These are phyloP conservation scores for Stenodema calcarata DNA, from an alignment of 2,888 invertebrate species.

Conservation along the genomic window DNA sequence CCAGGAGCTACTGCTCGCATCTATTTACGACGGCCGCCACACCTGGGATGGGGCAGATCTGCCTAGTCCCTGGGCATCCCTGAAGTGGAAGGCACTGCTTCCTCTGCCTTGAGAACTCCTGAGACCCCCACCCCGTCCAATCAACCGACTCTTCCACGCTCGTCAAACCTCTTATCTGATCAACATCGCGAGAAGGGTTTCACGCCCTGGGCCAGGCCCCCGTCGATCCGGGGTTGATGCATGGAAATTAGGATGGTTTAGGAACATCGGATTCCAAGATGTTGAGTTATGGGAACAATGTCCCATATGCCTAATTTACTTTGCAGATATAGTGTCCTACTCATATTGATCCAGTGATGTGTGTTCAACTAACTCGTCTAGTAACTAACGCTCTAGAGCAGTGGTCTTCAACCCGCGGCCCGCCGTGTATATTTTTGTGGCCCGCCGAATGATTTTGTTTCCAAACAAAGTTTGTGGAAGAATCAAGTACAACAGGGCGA, in stretches of 20 bases:
- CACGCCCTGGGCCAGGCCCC: background rate
- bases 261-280: background rate
- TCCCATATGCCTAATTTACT: too few species aligned
- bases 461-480: too few species aligned
- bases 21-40: conserved; percentile 43
- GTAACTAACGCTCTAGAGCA: too few species aligned
- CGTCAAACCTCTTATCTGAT: conserved; percentile 22
- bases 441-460: too few species aligned
- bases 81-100: background rate
- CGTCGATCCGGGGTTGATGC: background rate
- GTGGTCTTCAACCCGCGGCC: too few species aligned
- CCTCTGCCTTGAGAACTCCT: background rate
- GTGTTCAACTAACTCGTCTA: too few species aligned
- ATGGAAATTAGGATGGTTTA: background rate
- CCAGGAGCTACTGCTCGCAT: conserved; percentile 40
- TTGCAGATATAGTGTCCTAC: too few species aligned
- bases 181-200: conserved; percentile 8
- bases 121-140: background rate
- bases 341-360: too few species aligned
- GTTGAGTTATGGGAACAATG: too few species aligned
- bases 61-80: background rate
- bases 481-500: too few species aligned
- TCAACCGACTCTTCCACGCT: background rate
- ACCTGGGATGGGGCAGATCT: conserved; percentile 14
- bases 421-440: too few species aligned